Conservation (phyloP, 1,140 invertebrate genomes). For the Pectinophora gossypiella region DNA sequence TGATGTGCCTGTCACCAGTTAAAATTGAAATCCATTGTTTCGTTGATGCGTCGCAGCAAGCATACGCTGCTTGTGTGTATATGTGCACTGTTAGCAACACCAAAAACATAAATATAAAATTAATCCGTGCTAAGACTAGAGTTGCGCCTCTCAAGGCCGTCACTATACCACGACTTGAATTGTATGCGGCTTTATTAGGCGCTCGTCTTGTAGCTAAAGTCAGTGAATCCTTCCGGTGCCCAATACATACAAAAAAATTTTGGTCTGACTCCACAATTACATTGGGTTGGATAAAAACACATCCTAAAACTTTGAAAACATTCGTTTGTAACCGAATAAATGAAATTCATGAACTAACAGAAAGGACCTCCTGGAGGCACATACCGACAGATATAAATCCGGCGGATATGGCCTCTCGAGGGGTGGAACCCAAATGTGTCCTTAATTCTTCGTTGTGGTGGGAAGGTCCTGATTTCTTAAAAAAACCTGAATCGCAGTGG, state of each 20-base stretch:
- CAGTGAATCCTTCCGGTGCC: neutral
- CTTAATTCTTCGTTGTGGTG: neutral
- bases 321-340: constrained; percentile 14
- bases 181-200: neutral
- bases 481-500: neutral
- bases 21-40: constrained; percentile 1
- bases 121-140: constrained; percentile 6
- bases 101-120: neutral
- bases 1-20: neutral
- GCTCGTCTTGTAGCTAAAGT: neutral
- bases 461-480: neutral
- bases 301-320: constrained; percentile 5
- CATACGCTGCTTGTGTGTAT: neutral
- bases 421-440: neutral
- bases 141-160: constrained; percentile 8
- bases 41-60: neutral
- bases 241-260: neutral
- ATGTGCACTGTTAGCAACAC: neutral
- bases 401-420: constrained; percentile 11
- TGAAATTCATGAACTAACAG: constrained; percentile 13
- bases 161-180: constrained; percentile 10
- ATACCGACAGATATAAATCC: constrained; percentile 9
- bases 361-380: constrained; percentile 2
- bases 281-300: constrained; percentile 9
- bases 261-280: constrained; percentile 15